Base-by-base conservation (phyloP, 2,888 invertebrate species). In the Pristionchus mayeri region DNA sequence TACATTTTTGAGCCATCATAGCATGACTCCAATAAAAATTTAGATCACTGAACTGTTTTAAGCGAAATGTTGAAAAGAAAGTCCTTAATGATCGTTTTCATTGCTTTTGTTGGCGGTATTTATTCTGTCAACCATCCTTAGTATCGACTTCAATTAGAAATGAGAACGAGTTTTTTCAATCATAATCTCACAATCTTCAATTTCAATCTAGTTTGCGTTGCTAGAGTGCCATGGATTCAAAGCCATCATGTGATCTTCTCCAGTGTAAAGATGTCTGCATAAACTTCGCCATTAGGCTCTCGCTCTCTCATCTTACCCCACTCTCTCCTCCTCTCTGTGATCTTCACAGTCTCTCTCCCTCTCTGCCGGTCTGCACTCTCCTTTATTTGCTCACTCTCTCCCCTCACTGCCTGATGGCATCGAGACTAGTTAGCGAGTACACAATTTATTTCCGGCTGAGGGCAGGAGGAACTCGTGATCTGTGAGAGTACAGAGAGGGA, bases 211-310 rank as follows among this genome's bases (percentile, higher is more conserved):
- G 44, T 44, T 13, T 44, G 44, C 44, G n/a, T 71, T n/a, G n/a
- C n/a, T n/a, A n/a, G n/a, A n/a, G n/a, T n/a, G n/a, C n/a, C 40
- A n/a, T 44, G 71, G 30, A 21, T 71, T 44, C 71, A 18, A n/a
- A 18, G 4, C 24, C 11, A 44, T 71, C 71, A 71, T 71, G 71
- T 24, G 71, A 71, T 71, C 71, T 34, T 30, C 24, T 16, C 67
- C 21, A 71, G 71, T 71, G 71, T 71, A 71, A 71, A n/a, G n/a
- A 40, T 40, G 13, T 24, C 71, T 71, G 71, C 71, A 71, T 71
- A 71, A 71, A 71, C 71, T 71, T 6, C 24, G 71, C 71, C 71
- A 71, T 71, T 63, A 2, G 40, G n/a, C 40, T 67, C 67, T 44
- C 2, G 1, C 40, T 40, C 54, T 54, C 54, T 54, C 54, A 13